Conservation (phyloP, 2,888 invertebrate genomes). For the Drosophila dives region DNA sequence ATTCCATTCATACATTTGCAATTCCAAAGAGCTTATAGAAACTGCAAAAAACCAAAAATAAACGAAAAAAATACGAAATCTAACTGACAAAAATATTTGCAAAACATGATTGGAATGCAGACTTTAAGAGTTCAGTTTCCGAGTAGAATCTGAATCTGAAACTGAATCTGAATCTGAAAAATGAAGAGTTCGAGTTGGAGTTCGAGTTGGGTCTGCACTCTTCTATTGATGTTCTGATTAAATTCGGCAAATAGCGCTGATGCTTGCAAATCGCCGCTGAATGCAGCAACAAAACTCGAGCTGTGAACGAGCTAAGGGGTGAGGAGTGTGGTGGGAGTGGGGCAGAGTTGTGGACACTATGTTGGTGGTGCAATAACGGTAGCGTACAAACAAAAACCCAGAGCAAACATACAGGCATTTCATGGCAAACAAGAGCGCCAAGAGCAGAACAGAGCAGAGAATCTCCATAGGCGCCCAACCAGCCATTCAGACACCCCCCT, state of each 20-base stretch:
- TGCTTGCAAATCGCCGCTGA: conserved; percentile 74
- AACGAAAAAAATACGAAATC: neutral
- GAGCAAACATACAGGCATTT: conserved; percentile 78
- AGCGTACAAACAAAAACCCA: conserved; percentile 56
- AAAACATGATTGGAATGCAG: conserved; percentile 34
- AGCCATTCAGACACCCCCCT: neutral
- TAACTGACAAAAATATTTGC: conserved; percentile 15
- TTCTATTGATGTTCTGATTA: conserved; percentile 66
- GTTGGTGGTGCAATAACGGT: conserved; percentile 12
- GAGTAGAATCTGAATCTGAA: neutral
- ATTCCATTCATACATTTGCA: neutral
- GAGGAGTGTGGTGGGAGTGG: neutral
- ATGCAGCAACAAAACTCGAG: conserved; percentile 46
- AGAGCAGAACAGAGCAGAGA: neutral
- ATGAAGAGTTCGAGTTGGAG: neutral
- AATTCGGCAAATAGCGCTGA: conserved; percentile 79
- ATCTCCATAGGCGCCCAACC: conserved; percentile 1
- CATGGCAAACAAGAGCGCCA: conserved; percentile 65
- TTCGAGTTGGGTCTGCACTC: conserved; percentile 43
- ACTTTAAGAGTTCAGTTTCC: conserved; percentile 26
- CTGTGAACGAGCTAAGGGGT: conserved; percentile 29
- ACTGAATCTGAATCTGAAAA: neutral
- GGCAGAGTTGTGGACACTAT: neutral
- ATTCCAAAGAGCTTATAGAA: conserved; percentile 13
- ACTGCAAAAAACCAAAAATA: neutral